A percentile compares a stretch with the other conserved stretches of the same genome.
phyloP scores from a whole-genome alignment of 2,113 vertebrate genomes.

The Monopterus albus region DNA sequence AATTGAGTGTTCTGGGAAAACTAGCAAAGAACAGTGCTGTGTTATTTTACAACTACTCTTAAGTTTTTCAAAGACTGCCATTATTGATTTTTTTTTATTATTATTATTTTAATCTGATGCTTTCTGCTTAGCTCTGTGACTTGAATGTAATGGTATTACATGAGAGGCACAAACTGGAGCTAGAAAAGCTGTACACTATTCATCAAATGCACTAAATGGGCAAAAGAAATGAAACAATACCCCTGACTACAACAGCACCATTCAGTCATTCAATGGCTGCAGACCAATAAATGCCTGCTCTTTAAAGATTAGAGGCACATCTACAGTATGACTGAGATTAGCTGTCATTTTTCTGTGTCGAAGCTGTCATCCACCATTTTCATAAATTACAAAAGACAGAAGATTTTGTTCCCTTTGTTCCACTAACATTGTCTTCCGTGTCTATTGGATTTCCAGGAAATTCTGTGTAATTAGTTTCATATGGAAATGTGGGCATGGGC shows the following conservation, averaged over 20 bases:
- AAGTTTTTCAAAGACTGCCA: background rate
- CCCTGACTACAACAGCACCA: constrained; percentile 15
- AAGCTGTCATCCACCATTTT: constrained; percentile 87
- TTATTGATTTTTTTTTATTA: too few species aligned
- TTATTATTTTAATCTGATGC: too few species aligned
- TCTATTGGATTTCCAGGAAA: constrained; percentile 29
- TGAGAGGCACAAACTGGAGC: background rate
- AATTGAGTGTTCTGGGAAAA: too few species aligned
- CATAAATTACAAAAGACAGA: constrained; percentile 88
- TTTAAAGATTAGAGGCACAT: constrained; percentile 59
- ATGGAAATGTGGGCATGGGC: constrained; percentile 37
- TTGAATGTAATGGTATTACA: background rate
- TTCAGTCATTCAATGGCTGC: constrained; percentile 56
- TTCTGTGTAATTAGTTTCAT: constrained; percentile 60
- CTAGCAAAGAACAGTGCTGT: too few species aligned
- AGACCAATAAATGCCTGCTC: constrained; percentile 61
- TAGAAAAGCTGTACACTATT: constrained; percentile 38
- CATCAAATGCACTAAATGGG: constrained; percentile 26
- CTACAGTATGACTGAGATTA: constrained; percentile 62
- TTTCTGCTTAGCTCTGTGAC: background rate
- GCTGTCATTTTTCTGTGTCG: constrained; percentile 72
- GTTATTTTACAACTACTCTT: too few species aligned
- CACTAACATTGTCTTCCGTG: constrained; percentile 19
- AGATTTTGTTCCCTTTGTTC: constrained; percentile 82
- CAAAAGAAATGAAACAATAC: constrained; percentile 34